Percentiles rank a stretch among this genome's conserved stretches.
Evolutionary conservation across 2,888 invertebrate genomes (phyloP).

Genomic region (Pristionchus japonicus): DNA sequence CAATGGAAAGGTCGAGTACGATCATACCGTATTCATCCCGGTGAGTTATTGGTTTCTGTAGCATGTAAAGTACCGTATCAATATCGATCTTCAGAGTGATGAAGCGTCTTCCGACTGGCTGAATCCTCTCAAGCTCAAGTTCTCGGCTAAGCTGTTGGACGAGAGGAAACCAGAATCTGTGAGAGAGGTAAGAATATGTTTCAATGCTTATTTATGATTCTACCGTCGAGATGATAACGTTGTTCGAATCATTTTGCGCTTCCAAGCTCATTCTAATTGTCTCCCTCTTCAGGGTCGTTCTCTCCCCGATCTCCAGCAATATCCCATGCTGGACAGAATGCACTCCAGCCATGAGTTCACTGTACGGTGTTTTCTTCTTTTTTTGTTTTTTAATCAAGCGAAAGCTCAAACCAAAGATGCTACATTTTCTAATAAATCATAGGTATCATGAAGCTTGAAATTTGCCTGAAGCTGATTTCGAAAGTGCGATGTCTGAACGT

Average conservation of each 20-base stretch:
- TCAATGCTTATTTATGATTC: too few species aligned
- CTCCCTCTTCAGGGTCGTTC: conserved; percentile 54
- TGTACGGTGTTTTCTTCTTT: conserved; percentile 47
- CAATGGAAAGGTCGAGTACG: conserved; percentile 52
- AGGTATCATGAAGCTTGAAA: too few species aligned
- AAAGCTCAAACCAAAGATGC: too few species aligned
- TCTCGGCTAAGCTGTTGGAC: conserved; percentile 63
- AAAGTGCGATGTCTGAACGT: too few species aligned
- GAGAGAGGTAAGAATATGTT: conserved; percentile 21
- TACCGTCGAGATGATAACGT: too few species aligned
- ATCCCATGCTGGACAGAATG: conserved; percentile 70
- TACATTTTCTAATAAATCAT: too few species aligned
- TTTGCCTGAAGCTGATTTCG: too few species aligned
- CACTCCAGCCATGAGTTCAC: conserved; percentile 65
- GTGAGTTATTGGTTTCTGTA: conserved; percentile 47
- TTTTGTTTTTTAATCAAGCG: background rate
- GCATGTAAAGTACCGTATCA: too few species aligned
- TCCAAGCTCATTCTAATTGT: too few species aligned
- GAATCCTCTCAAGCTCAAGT: conserved; percentile 75
- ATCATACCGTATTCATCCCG: conserved; percentile 64
- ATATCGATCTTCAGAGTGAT: background rate
- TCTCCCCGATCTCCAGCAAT: conserved; percentile 61
- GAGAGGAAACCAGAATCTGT: conserved; percentile 46
- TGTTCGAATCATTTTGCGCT: too few species aligned
- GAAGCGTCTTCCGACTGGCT: conserved; percentile 76